These are phyloP conservation scores for Maconellicoccus hirsutus DNA, from an alignment of 1,140 invertebrate genomes.

Conservation along the genomic window DNA sequence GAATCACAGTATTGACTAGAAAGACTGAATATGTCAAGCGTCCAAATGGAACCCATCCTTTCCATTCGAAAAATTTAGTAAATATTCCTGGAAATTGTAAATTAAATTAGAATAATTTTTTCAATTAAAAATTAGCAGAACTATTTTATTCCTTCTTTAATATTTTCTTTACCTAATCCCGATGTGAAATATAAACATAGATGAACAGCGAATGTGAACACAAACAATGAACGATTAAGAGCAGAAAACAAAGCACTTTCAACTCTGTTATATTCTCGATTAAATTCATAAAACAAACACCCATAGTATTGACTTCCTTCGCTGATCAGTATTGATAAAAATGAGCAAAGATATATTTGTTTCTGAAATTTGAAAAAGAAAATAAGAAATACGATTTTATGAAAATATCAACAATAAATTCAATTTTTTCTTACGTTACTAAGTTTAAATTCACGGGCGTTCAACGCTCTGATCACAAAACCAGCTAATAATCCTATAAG, in stretches of 20 bases:
- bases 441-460: slow-evolving; percentile 31
- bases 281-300: slow-evolving; percentile 24
- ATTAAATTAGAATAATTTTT: not conserved
- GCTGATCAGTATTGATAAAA: not conserved
- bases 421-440: slow-evolving; percentile 24
- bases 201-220: slow-evolving; percentile 49
- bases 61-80: slow-evolving; percentile 6
- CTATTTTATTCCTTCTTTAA: not conserved
- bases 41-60: slow-evolving; percentile 25
- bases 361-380: slow-evolving; percentile 6
- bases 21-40: slow-evolving; percentile 28
- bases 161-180: slow-evolving; percentile 26
- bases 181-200: slow-evolving; percentile 45
- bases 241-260: slow-evolving; percentile 48
- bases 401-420: no score
- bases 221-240: slow-evolving; percentile 48
- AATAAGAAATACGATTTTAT: not conserved
- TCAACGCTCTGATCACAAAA: slow-evolving; percentile 31
- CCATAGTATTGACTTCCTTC: slow-evolving; percentile 16
- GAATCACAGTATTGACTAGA: slow-evolving; percentile 26
- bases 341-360: not conserved
- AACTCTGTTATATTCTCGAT: slow-evolving; percentile 29
- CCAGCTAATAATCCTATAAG: slow-evolving; percentile 36
- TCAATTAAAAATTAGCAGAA: no score
- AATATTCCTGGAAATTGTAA: not conserved